These are phyloP conservation scores for Naja naja DNA, from an alignment of 2,113 vertebrate genomes.

Conservation along the genomic window DNA sequence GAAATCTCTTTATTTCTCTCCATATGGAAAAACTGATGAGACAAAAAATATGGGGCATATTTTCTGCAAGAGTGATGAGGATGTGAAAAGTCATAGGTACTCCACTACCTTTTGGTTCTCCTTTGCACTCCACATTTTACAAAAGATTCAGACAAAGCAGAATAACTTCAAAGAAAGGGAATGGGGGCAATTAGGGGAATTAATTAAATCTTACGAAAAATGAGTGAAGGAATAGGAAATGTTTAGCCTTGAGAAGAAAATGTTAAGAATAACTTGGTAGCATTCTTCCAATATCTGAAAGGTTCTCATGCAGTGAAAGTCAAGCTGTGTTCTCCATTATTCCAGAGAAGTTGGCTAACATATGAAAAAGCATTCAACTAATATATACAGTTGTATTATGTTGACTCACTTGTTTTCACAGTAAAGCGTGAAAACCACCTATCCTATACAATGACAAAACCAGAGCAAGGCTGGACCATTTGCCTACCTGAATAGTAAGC, in stretches of 20 bases:
- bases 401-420: background rate
- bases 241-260: background rate
- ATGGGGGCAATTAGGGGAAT: background rate
- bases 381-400: background rate
- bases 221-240: background rate
- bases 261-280: background rate
- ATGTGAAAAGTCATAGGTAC: background rate
- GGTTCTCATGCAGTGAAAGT: background rate
- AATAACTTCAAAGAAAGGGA: background rate
- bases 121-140: background rate
- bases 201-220: background rate
- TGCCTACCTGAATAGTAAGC: background rate
- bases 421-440: background rate
- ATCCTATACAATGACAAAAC: background rate
- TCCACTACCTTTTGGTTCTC: background rate
- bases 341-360: background rate
- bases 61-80: background rate
- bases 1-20: background rate
- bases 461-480: background rate
- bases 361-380: background rate
- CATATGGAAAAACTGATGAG: background rate
- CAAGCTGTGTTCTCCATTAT: background rate
- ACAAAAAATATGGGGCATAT: fast-evolving
- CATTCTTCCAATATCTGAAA: background rate
- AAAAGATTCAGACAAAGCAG: background rate